A percentile compares a stretch with the other conserved stretches of the same genome.
Conservation (phyloP, 2,113 vertebrate genomes). For the Lophochroa leadbeateri region DNA sequence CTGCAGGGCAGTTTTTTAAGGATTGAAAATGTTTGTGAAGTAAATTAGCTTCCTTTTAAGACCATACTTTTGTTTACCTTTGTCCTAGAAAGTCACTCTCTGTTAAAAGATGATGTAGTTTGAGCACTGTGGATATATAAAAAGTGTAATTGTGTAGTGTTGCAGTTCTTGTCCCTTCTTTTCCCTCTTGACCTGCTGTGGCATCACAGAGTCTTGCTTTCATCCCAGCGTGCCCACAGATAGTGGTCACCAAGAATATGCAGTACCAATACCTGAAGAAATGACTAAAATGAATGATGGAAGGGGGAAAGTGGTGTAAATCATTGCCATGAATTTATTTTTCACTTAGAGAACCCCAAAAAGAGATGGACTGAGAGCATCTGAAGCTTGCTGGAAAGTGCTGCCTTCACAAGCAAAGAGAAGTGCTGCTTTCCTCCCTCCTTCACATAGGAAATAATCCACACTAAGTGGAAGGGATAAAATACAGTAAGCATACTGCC, state of each 20-base stretch:
- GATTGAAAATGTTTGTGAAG: not conserved
- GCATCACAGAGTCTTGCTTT: accelerated
- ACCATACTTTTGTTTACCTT: not conserved
- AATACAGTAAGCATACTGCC: not conserved
- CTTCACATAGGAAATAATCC: not conserved
- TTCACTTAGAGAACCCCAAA: not conserved
- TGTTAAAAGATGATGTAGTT: not conserved
- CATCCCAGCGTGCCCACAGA: accelerated
- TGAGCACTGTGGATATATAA: not conserved
- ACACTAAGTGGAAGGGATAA: not conserved
- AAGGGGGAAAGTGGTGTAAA: not conserved
- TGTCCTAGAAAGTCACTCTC: not conserved
- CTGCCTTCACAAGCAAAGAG: not conserved
- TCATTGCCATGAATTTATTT: not conserved
- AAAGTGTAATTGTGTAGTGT: not conserved
- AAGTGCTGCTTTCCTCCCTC: not conserved
- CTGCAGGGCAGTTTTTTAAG: not conserved
- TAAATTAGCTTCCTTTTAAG: not conserved
- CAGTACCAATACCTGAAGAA: not conserved
- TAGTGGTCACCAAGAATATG: not conserved
- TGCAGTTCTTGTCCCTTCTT: not conserved
- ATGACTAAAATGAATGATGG: not conserved
- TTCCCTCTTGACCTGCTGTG: not conserved
- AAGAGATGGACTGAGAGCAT: not conserved
- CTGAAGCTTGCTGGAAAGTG: not conserved